Evolutionary conservation across 2,113 vertebrate genomes (phyloP).

Genomic region (Cariama cristata): DNA sequence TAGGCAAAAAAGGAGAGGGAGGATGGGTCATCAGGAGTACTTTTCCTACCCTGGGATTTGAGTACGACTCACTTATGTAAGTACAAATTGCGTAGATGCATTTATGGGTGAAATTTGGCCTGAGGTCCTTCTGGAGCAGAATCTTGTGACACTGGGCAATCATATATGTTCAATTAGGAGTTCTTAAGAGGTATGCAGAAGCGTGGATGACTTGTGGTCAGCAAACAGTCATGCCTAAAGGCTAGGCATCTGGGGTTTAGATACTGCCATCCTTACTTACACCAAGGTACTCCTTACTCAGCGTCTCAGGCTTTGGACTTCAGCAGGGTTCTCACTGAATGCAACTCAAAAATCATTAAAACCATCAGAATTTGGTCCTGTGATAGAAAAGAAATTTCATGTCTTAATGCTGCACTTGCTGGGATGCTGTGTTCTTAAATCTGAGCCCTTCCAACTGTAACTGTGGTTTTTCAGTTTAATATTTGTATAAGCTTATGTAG

Average conservation of each 20-base stretch:
- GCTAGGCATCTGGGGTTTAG: not conserved
- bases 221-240: not conserved
- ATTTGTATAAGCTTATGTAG: not conserved
- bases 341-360: not conserved
- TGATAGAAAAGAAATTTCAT: not conserved
- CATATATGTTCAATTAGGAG: not conserved
- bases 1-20: not conserved
- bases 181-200: not conserved
- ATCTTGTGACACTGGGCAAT: conserved; percentile 29
- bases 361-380: not conserved
- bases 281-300: not conserved
- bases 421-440: not conserved
- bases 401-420: not conserved
- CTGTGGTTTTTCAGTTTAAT: not conserved
- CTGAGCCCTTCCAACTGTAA: not conserved
- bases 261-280: not conserved
- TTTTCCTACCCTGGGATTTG: conserved; percentile 57
- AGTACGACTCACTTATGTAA: conserved; percentile 33
- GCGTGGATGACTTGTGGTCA: conserved; percentile 1
- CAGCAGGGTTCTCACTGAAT: not conserved
- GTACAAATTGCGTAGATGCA: not conserved
- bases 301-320: not conserved
- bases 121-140: conserved; percentile 17
- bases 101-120: conserved; percentile 58
- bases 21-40: not conserved